Evolutionary conservation across 1,140 invertebrate genomes (phyloP).

Genomic region (Drosophila burlai): DNA sequence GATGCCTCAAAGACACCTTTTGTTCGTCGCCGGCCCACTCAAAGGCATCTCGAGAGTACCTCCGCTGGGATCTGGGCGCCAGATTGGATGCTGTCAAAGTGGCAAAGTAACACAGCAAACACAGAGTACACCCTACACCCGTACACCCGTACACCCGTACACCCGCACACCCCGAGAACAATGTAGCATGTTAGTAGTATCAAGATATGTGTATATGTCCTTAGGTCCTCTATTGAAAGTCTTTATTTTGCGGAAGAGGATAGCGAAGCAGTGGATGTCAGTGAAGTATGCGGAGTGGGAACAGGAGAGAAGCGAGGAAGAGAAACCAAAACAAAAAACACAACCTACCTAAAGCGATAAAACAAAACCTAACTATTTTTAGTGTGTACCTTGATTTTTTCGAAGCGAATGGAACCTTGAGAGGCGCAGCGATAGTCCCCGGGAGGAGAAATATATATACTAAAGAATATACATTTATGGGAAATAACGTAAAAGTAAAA

Average conservation of each 20-base stretch:
- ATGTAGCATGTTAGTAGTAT: conserved; percentile 70
- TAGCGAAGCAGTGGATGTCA: conserved; percentile 13
- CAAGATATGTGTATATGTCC: conserved; percentile 63
- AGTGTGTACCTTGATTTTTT: conserved; percentile 83
- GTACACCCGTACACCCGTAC: conserved; percentile 19
- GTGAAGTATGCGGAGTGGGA: conserved; percentile 2
- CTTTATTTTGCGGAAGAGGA: conserved; percentile 60
- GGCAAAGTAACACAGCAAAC: conserved; percentile 43
- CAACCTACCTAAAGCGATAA: conserved; percentile 79
- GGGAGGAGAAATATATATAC: conserved; percentile 50
- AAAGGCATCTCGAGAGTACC: conserved; percentile 41
- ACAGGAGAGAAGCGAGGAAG: not conserved
- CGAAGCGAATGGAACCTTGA: conserved; percentile 54
- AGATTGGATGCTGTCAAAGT: conserved; percentile 44
- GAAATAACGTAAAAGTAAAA: conserved; percentile 77
- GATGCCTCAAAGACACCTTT: conserved; percentile 63
- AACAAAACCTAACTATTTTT: conserved; percentile 84
- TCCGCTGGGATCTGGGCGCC: conserved; percentile 21
- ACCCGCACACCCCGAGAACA: conserved; percentile 34
- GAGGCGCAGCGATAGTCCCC: conserved; percentile 27
- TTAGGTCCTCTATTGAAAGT: conserved; percentile 69
- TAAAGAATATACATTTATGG: conserved; percentile 56
- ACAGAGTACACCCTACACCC: conserved; percentile 11
- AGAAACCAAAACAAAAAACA: conserved; percentile 60
- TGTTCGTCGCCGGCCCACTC: conserved; percentile 50